These are phyloP conservation scores for Chaetops frenatus DNA, from an alignment of 2,113 vertebrate genomes.

Conservation along the genomic window DNA sequence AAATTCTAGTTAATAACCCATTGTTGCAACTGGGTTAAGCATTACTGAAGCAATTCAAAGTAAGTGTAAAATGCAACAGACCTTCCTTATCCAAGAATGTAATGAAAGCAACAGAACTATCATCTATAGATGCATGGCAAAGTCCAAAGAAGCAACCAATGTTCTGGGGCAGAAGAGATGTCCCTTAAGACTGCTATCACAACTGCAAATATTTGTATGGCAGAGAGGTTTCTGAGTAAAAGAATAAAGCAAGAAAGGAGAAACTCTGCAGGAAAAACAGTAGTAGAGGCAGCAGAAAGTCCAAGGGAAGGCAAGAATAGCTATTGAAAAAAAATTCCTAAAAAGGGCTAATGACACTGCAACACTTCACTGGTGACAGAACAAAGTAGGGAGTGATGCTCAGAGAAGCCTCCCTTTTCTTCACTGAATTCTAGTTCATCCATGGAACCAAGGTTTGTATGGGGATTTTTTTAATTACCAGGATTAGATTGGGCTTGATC, in stretches of 20 bases:
- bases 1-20: background rate
- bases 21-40: background rate
- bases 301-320: background rate
- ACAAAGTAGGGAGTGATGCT: background rate
- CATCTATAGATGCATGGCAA: background rate
- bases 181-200: background rate
- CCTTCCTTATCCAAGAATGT: background rate
- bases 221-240: background rate
- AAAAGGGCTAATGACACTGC: background rate
- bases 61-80: background rate
- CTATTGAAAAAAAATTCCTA: background rate
- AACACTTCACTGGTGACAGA: background rate
- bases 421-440: background rate
- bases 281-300: background rate
- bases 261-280: background rate
- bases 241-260: background rate
- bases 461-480: background rate
- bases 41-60: background rate
- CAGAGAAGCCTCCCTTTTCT: background rate
- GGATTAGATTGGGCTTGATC: background rate
- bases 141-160: background rate
- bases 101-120: background rate
- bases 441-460: background rate
- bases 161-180: background rate
- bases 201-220: background rate